Percentiles rank a stretch among this genome's conserved stretches.
Evolutionary conservation across 2,113 vertebrate species (phyloP).

Genomic region (Paracanthobrama guichenoti): DNA sequence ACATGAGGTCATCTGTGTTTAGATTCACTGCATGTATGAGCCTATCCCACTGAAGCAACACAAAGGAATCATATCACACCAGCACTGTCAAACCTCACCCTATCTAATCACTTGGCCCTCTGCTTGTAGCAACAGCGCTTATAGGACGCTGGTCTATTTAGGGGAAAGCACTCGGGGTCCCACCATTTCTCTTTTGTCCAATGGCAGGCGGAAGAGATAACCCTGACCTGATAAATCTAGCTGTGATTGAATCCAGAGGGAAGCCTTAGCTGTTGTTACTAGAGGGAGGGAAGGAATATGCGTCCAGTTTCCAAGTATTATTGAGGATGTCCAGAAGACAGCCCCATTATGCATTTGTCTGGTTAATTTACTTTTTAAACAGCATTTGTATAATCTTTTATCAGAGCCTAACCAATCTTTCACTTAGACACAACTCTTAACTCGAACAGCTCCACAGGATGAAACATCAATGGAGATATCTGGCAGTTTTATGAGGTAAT

Average conservation of each 20-base stretch:
- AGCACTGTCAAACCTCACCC: background rate
- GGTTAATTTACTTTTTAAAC: constrained; percentile 53
- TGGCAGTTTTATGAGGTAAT: constrained; percentile 38
- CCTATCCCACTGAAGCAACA: constrained; percentile 31
- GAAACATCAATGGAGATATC: constrained; percentile 33
- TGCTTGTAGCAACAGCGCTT: constrained; percentile 31
- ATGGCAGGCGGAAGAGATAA: constrained; percentile 57
- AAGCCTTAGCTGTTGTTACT: constrained; percentile 65
- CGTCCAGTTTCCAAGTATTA: constrained; percentile 66
- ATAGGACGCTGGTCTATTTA: constrained; percentile 45
- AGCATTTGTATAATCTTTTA: constrained; percentile 58
- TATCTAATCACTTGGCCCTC: constrained; percentile 35
- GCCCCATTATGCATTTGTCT: constrained; percentile 46
- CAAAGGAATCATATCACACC: constrained; percentile 21
- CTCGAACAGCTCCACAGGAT: background rate
- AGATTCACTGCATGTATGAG: constrained; percentile 27
- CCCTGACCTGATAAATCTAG: constrained; percentile 60
- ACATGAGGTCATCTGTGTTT: constrained; percentile 37
- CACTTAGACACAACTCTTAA: background rate
- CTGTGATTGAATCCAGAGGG: constrained; percentile 68
- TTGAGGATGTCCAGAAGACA: constrained; percentile 54
- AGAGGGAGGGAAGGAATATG: constrained; percentile 57
- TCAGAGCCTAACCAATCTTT: constrained; percentile 50
- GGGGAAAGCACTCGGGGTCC: constrained; percentile 28
- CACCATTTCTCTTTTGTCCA: constrained; percentile 23